phyloP scores from a whole-genome alignment of 2,888 invertebrate genomes.

The Lottia gigantea region DNA sequence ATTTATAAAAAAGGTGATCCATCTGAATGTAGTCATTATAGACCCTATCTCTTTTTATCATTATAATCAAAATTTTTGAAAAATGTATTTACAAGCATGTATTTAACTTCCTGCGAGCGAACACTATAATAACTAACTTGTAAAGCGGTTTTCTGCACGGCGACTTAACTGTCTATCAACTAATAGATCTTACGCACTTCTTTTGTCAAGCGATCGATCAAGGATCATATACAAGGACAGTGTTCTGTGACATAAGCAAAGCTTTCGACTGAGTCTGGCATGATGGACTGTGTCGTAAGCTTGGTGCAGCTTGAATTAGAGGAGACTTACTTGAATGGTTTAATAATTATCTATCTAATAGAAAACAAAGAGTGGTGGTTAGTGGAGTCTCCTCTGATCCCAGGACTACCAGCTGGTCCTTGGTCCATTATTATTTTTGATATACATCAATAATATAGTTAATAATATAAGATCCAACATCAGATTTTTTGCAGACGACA shows the following conservation, averaged over 20 bases:
- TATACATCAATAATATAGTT: background rate
- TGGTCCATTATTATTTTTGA: background rate
- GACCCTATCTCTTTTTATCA: background rate
- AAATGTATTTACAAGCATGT: constrained; percentile 2
- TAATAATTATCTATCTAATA: background rate
- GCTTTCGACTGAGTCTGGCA: too few relatives aligned
- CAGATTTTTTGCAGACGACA: too few relatives aligned
- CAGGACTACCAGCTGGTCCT: constrained; percentile 5
- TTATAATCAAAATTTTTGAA: background rate
- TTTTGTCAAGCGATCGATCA: too few relatives aligned
- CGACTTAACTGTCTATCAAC: too few relatives aligned
- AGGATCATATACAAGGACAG: too few relatives aligned
- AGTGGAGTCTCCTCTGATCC: too few relatives aligned
- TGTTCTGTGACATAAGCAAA: too few relatives aligned
- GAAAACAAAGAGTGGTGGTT: background rate
- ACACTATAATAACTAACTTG: too few relatives aligned
- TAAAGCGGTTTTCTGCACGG: background rate
- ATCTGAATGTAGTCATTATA: background rate
- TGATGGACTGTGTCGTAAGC: background rate
- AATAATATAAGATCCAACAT: background rate
- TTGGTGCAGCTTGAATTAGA: background rate
- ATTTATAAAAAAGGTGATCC: too few relatives aligned
- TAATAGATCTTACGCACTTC: too few relatives aligned
- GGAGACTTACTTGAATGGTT: constrained; percentile 3
- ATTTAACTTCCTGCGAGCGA: background rate